phyloP scores from a whole-genome alignment of 2,113 vertebrate species.

The Eidolon helvum region DNA sequence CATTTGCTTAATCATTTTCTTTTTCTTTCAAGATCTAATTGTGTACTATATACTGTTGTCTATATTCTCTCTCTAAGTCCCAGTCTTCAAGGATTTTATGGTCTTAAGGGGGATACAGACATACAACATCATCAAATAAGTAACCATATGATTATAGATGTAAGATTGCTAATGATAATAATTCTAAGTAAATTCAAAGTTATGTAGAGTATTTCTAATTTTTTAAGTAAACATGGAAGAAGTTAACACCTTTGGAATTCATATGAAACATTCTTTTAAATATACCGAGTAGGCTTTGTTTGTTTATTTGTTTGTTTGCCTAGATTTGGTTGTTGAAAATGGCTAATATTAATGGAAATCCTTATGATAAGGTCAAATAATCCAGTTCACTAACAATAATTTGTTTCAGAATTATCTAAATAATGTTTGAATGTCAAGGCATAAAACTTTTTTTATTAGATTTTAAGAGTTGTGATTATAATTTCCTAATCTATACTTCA shows the following conservation, averaged over 20 bases:
- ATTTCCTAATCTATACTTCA: neutral
- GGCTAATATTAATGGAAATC: neutral
- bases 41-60: neutral
- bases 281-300: neutral
- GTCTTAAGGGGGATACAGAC: neutral
- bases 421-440: neutral
- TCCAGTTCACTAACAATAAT: neutral
- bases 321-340: neutral
- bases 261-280: neutral
- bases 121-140: neutral
- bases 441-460: neutral
- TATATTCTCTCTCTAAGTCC: neutral
- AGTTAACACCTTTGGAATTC: neutral
- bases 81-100: neutral
- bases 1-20: neutral
- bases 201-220: neutral
- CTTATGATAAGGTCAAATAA: neutral
- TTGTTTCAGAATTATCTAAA: constrained; percentile 7
- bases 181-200: neutral
- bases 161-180: neutral
- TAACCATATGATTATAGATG: neutral
- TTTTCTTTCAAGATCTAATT: neutral
- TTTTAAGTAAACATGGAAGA: neutral
- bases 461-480: neutral
- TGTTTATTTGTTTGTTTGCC: neutral